Base-by-base conservation (phyloP, 2,113 vertebrate species). In the Montifringilla adamsi region DNA sequence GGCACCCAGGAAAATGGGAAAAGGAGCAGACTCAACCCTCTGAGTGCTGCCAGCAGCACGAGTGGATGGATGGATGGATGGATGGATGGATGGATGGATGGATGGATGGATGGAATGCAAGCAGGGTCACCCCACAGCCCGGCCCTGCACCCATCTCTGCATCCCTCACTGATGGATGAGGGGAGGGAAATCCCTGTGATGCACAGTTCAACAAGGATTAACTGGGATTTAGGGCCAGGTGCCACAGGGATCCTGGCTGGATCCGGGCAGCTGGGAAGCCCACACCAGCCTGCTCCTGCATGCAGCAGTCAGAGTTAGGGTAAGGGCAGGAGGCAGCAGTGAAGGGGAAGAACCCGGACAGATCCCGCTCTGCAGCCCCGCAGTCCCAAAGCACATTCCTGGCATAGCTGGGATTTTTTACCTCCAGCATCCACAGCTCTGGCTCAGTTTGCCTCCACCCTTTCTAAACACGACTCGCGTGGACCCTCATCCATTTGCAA, bases 261-360 rank as follows among this genome's bases (percentile, higher is more conserved):
- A 67, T n/a, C 6, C 1, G 5, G 41, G 60, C 22, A 37, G 43
- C 30, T 30, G 56, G 66, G 43, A 33, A 62, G 9, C 22, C 33
- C 58, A 7, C 28, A 12, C 3, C 39, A 14, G 6, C 16, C 43
- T 5, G 1, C 43, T 22, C 2, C 31, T 59, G n/a, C 41, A 3
- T 0, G 2, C 28, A 37, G 28, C 8, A 62, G 31, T 15, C 16
- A 9, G 28, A 35, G 28, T 9, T 9, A 14, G 44, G 19, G 20
- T 24, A 2, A 10, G n/a, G 55, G 35, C 39, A 28, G 3, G 2
- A 44, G 37, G 60, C 62, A 35, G 75, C 13, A 4, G 17, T 1
- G 58, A n/a, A 49, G 53, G 10, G 33, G 20, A 23, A 37, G 44
- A 52, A 13, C 22, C 55, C 3, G 0, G 59, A 55, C 15, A 91